These are phyloP conservation scores for Exocentrus adspersus DNA, from an alignment of 2,888 invertebrate species.

Conservation along the genomic window DNA sequence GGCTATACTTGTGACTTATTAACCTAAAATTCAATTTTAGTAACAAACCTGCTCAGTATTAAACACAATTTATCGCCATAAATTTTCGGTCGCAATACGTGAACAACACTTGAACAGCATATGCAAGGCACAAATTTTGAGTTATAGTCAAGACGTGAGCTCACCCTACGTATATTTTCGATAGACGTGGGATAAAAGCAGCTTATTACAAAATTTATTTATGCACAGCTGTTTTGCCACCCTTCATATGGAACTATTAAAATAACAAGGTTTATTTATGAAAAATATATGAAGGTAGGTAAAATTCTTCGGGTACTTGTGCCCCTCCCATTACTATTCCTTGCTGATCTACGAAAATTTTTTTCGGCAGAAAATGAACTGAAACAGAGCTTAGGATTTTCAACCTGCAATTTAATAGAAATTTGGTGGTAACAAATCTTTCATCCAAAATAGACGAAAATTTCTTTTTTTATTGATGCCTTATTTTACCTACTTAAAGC, in stretches of 20 bases:
- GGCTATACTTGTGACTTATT: slow-evolving; percentile 19
- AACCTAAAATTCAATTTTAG: slow-evolving; percentile 33
- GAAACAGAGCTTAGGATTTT: too few species aligned
- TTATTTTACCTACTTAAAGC: too few species aligned
- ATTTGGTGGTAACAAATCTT: too few species aligned
- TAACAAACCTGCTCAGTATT: slow-evolving; percentile 28
- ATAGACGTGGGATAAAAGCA: not conserved
- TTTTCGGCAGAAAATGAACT: too few species aligned
- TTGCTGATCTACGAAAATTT: too few species aligned
- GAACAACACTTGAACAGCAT: slow-evolving; percentile 23
- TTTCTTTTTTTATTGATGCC: too few species aligned
- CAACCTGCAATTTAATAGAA: too few species aligned
- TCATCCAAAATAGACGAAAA: too few species aligned
- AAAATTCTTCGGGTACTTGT: not conserved
- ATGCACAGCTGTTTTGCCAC: not conserved
- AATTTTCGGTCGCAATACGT: slow-evolving; percentile 26
- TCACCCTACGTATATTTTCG: not conserved
- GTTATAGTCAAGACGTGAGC: slow-evolving; percentile 21
- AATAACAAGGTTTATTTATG: slow-evolving; percentile 6
- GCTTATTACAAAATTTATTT: slow-evolving; percentile 7
- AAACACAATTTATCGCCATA: slow-evolving; percentile 28
- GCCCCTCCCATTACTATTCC: not conserved
- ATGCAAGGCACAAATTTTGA: slow-evolving; percentile 16
- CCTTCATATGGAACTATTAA: slow-evolving; percentile 1
- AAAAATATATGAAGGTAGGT: slow-evolving; percentile 3